Percentiles rank a stretch among this genome's conserved stretches.
Conservation (phyloP, 2,113 vertebrate genomes). For the Oncorhynchus mykiss region DNA sequence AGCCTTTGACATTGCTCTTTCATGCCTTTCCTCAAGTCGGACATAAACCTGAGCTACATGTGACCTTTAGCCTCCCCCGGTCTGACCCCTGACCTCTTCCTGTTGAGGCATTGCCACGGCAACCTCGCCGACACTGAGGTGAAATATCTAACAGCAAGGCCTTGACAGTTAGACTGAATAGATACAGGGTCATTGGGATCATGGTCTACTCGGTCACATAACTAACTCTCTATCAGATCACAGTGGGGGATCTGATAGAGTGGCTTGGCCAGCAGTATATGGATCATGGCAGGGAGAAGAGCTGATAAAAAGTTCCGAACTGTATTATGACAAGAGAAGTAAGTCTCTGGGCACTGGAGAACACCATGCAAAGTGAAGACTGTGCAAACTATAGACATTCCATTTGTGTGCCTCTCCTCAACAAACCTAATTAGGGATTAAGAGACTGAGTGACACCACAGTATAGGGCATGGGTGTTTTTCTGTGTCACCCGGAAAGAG, state of each 20-base stretch:
- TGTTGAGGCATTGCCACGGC: not conserved
- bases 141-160: not conserved
- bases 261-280: too few relatives aligned
- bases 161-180: not conserved
- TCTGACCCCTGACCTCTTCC: not conserved
- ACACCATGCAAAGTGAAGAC: conserved; percentile 12
- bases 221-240: not conserved
- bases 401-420: conserved; percentile 28
- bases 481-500: not conserved
- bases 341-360: conserved; percentile 51
- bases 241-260: too few relatives aligned
- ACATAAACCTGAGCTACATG: not conserved
- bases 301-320: too few relatives aligned
- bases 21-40: not conserved
- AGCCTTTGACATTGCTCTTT: not conserved
- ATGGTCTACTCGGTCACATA: not conserved
- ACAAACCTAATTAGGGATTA: conserved; percentile 60
- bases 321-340: too few relatives aligned
- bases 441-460: conserved; percentile 46
- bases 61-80: too few relatives aligned
- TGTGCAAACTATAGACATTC: conserved; percentile 45
- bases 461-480: conserved; percentile 6
- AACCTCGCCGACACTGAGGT: not conserved
- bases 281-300: too few relatives aligned
- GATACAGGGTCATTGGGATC: not conserved